Evolutionary conservation across 64 coral and sea anemone genomes (phyloP), one percentile per base, ranked within the genome.

Genomic region (Cladopsammia gracilis): DNA sequence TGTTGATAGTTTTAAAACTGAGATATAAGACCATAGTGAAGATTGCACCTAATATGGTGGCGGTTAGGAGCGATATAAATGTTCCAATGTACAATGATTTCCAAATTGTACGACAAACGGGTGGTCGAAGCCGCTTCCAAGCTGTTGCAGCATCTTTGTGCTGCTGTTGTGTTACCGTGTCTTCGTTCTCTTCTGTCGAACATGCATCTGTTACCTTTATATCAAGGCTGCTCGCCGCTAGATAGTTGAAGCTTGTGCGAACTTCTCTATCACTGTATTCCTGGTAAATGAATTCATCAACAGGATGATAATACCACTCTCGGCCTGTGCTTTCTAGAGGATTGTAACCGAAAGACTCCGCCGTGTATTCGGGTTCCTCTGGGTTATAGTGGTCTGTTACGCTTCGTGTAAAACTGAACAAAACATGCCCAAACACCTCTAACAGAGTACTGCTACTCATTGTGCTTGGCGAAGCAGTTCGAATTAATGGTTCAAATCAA

Each of bases 251-350:
- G 70, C 25, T 72, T 13, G 22, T 46, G 6, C 52, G 52, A 16
- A 10, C 11, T 72, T 72, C 70, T 16, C 70, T 72, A 10, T 72
- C 70, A 42, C 70, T 72, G 70, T 72, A 72, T 72, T 72, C 26
- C 15, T 72, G 70, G 70, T 72, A 72, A 72, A 72, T 72, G 16
- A 72, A 42, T 16, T 72, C 70, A 72, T 72, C 70, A 45, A 72
- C 22, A 42, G 70, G 70, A 45, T 45, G 43, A 45, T 42, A 46
- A 15, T 72, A 72, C 70, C 70, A 72, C 34, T 72, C 70, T 72
- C 70, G 25, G 43, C 25, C 70, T 13, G 70, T 72, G 43, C 42
- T 44, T 72, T 48, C 70, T 13, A 72, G 9, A 72, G 70, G 7
- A 46, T 72, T 45, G 34, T 72, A 72, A 13, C 26, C 70, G 34